Base-by-base conservation (phyloP, 2,888 invertebrate genomes). In the Palloptera scutellata region DNA sequence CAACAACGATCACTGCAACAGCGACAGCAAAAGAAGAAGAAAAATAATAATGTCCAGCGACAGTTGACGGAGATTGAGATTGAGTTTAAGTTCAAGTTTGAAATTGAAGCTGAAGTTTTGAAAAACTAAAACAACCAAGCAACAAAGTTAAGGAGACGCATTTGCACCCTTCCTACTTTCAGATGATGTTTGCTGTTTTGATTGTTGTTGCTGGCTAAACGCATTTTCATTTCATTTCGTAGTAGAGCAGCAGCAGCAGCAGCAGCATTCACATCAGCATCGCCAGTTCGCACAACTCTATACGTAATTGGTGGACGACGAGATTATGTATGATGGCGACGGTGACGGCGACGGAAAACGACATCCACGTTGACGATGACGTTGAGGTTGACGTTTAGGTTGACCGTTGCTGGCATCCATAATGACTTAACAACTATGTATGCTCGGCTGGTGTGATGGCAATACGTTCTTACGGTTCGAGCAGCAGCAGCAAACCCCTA, bases 61-160 rank as follows among this genome's bases (percentile, higher is more conserved):
- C 75, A 77, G 74, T 78, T 78, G 79, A 75, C 79, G 74, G 70
- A 76, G 78, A 79, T 76, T 77, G 76, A 78, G 76, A 79, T 78
- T 77, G 78, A 76, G 77, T 73, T 30, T 30, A 30, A 30, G 30
- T 30, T 30, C 30, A 30, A 30, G 30, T 30, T 30, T 30, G 19
- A 42, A 43, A 19, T 17, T 20, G 15, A 53, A 61, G 13, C 11
- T n/a, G 51, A 45, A 40, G 40, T 54, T 54, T 19, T 12, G 17
- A 54, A 64, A 20, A 51, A 15, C 40, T 15, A 55, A 54, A 43
- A 45, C 9, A 48, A 59, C n/a, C 42, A 59, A 48, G 30, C 30
- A 45, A 48, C 17, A n/a, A 41, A 17, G n/a, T 43, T 51, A 62
- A 64, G 42, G 15, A 58, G 51, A 61, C 57, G 68, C 58, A 65